Percentiles rank a stretch among this genome's conserved stretches.
These are phyloP conservation scores for Raphicerus campestris DNA, from an alignment of 2,113 vertebrate species.

Conservation along the genomic window DNA sequence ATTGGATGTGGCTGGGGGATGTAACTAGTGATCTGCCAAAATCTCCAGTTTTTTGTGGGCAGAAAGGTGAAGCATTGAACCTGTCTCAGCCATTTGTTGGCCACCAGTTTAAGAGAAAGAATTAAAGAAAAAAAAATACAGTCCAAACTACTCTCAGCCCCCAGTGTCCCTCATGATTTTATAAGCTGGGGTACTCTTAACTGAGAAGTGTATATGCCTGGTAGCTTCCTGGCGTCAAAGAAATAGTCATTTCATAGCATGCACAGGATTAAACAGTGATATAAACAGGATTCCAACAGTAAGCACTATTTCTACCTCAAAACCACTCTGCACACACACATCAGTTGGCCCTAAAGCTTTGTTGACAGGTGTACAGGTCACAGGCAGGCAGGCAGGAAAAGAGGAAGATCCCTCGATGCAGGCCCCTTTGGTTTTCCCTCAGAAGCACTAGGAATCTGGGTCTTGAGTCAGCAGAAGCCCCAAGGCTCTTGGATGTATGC, in stretches of 20 bases:
- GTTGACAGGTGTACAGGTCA: background rate
- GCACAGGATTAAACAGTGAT: conserved; percentile 3
- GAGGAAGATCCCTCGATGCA: background rate
- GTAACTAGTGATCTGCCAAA: background rate
- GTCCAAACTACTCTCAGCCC: background rate
- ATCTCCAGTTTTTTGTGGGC: background rate
- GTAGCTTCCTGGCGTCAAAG: conserved; percentile 13
- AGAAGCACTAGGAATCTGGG: background rate
- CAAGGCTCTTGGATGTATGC: background rate
- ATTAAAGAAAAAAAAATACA: background rate
- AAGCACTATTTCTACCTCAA: background rate
- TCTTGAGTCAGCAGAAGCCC: background rate
- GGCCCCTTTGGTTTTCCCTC: background rate
- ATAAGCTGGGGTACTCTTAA: background rate
- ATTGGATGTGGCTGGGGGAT: background rate
- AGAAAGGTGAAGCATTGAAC: background rate
- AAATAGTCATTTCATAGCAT: conserved; percentile 6
- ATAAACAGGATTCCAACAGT: background rate
- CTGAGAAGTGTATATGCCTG: background rate
- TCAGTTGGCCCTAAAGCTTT: background rate
- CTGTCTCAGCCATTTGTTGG: background rate
- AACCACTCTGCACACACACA: background rate
- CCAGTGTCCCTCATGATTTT: background rate
- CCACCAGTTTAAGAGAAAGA: background rate
- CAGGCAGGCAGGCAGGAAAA: background rate